Conservation (phyloP, 1,140 invertebrate species). For the Tribolium madens region DNA sequence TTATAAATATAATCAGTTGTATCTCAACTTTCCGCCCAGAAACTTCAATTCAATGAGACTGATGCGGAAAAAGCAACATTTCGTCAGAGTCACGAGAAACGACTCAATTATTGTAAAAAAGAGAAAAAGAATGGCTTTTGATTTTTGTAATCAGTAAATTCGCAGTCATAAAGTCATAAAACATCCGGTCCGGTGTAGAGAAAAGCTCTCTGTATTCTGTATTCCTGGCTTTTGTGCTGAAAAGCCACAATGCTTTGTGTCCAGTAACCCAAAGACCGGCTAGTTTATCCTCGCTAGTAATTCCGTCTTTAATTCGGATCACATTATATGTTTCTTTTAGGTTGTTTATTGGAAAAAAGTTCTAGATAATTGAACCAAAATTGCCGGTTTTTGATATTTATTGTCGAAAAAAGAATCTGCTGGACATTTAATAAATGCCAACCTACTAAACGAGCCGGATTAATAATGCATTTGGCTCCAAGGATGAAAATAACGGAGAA, state of each 20-base stretch:
- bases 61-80: background rate
- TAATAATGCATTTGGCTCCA: constrained; percentile 43
- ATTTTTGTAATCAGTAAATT: constrained; percentile 40
- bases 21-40: constrained; percentile 22
- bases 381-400: constrained; percentile 44
- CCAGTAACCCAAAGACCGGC: constrained; percentile 34
- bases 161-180: constrained; percentile 43
- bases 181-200: constrained; percentile 26
- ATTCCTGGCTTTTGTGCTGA: constrained; percentile 42
- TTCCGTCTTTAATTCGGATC: constrained; percentile 46
- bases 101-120: constrained; percentile 37
- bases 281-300: constrained; percentile 46
- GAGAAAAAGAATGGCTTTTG: constrained; percentile 24
- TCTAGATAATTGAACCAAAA: constrained; percentile 43
- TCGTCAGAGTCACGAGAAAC: background rate
- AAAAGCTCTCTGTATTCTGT: constrained; percentile 36
- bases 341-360: constrained; percentile 47
- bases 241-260: constrained; percentile 46
- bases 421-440: constrained; percentile 37
- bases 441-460: constrained; percentile 42
- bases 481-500: constrained; percentile 46
- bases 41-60: constrained; percentile 3
- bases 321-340: constrained; percentile 40
- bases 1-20: constrained; percentile 47
- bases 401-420: constrained; percentile 29